Percentiles rank a stretch among this genome's conserved stretches.
Conservation (phyloP, 2,888 invertebrate genomes). For the Notodonta dromedarius region DNA sequence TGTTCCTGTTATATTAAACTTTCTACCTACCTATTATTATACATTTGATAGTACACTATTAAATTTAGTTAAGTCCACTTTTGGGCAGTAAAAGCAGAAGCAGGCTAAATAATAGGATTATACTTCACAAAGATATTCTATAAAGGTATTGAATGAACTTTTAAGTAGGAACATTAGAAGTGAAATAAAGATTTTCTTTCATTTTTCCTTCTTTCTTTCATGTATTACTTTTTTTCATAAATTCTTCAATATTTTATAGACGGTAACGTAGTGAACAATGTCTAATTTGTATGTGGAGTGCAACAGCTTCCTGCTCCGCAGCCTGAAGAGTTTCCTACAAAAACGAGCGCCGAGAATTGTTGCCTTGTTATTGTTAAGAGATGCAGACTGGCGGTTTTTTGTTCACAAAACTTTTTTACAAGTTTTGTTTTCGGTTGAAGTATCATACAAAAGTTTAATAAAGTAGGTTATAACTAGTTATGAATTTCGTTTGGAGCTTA, state of each 20-base stretch:
- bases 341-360: conserved; percentile 39
- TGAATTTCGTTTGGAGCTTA: too few relatives aligned
- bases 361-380: conserved; percentile 51
- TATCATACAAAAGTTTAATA: neutral
- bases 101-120: too few relatives aligned
- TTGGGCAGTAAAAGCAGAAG: too few relatives aligned
- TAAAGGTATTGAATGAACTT: too few relatives aligned
- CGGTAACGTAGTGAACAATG: conserved; percentile 14
- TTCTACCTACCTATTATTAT: too few relatives aligned
- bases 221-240: too few relatives aligned
- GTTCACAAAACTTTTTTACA: conserved; percentile 8
- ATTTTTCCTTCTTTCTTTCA: too few relatives aligned
- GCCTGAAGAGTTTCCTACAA: conserved; percentile 45
- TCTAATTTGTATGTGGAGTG: conserved; percentile 55
- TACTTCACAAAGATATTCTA: too few relatives aligned
- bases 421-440: neutral
- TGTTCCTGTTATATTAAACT: too few relatives aligned
- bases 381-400: conserved; percentile 35
- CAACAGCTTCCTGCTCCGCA: conserved; percentile 40
- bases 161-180: neutral
- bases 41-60: too few relatives aligned
- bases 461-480: neutral
- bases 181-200: too few relatives aligned
- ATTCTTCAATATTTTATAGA: neutral
- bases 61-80: too few relatives aligned